Evolutionary conservation across 2,797 vertebrate species (phyloP).

Genomic region (Esox lucius): DNA sequence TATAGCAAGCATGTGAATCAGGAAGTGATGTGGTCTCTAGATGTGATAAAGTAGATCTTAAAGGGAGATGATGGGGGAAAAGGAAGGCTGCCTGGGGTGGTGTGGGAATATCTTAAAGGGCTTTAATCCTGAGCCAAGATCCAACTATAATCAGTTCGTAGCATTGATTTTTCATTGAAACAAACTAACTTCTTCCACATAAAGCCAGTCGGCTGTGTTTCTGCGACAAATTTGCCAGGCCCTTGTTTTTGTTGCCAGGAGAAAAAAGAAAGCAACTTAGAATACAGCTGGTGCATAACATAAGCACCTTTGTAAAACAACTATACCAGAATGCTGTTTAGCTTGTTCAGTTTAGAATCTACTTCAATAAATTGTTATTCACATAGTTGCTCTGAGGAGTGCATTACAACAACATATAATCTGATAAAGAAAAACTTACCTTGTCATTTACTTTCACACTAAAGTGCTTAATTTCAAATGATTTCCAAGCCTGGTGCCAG

Average conservation of each 20-base stretch:
- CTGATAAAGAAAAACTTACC: background rate
- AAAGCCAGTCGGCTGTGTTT: background rate
- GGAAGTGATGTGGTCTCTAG: background rate
- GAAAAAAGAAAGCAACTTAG: background rate
- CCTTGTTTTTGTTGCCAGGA: background rate
- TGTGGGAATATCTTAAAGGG: constrained; percentile 10
- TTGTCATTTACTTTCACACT: background rate
- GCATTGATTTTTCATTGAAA: constrained; percentile 18
- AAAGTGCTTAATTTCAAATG: background rate
- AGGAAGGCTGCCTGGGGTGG: background rate
- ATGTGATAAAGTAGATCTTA: background rate
- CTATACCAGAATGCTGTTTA: background rate
- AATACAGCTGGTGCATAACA: background rate
- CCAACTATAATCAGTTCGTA: constrained; percentile 8
- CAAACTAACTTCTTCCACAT: constrained; percentile 8
- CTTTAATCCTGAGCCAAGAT: constrained; percentile 19
- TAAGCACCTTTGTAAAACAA: background rate
- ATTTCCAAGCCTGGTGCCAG: constrained; percentile 20
- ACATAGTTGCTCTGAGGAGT: background rate
- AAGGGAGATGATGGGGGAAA: background rate
- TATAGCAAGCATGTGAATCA: background rate
- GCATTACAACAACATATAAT: background rate
- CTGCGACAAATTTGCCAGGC: background rate
- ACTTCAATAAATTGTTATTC: background rate
- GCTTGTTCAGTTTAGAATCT: background rate